These are phyloP conservation scores for Heliconius ethilla DNA, from an alignment of 2,888 invertebrate genomes.

Conservation along the genomic window DNA sequence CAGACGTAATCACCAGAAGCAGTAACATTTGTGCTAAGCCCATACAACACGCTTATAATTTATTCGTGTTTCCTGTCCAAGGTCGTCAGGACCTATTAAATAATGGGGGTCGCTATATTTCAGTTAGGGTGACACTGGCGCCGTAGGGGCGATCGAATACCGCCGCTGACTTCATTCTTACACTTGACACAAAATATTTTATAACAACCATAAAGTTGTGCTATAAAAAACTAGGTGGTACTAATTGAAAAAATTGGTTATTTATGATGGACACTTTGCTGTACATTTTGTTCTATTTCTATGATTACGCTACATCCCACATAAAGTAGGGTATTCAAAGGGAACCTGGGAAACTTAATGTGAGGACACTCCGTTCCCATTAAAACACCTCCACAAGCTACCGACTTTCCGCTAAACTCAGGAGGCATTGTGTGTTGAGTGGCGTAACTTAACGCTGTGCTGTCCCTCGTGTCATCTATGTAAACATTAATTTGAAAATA, in stretches of 20 bases:
- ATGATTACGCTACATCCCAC: too few relatives aligned
- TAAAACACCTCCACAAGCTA: too few relatives aligned
- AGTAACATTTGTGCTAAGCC: not conserved
- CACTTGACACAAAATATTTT: constrained; percentile 27
- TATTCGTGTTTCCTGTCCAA: constrained; percentile 22
- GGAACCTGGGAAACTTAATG: too few relatives aligned
- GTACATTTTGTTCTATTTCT: not conserved
- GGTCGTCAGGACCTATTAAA: constrained; percentile 48
- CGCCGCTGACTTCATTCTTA: constrained; percentile 40
- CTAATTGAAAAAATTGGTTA: not conserved
- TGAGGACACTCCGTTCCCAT: too few relatives aligned
- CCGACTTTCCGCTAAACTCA: too few relatives aligned
- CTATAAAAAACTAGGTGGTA: not conserved
- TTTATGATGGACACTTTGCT: not conserved
- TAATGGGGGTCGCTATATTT: constrained; percentile 46
- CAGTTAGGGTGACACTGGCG: constrained; percentile 48
- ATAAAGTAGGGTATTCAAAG: too few relatives aligned
- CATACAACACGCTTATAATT: not conserved
- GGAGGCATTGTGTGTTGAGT: too few relatives aligned
- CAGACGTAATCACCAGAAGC: not conserved
- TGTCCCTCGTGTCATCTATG: too few relatives aligned
- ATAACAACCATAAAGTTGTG: constrained; percentile 14
- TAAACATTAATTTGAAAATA: not conserved
- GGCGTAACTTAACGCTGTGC: too few relatives aligned
- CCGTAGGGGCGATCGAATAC: constrained; percentile 44